A percentile compares a stretch with the other conserved stretches of the same genome.
Evolutionary conservation across 1,140 invertebrate genomes (phyloP).

Genomic region (Ganaspis sp.): DNA sequence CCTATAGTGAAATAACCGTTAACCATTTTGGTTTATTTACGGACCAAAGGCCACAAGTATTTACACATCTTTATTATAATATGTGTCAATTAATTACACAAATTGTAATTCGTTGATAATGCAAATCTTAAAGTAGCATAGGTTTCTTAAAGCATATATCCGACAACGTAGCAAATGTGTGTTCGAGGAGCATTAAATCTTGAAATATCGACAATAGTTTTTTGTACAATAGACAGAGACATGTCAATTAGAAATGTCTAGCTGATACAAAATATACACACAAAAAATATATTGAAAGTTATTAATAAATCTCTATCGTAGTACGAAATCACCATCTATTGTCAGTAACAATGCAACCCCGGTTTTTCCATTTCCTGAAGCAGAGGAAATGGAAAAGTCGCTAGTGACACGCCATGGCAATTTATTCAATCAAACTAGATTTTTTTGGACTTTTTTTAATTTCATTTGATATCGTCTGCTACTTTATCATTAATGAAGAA

Average conservation of each 20-base stretch:
- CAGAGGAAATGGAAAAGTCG: slow-evolving; percentile 52
- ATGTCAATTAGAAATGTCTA: not conserved
- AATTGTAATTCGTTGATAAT: too few relatives aligned
- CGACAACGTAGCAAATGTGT: too few relatives aligned
- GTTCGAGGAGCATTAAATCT: too few relatives aligned
- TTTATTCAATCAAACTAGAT: slow-evolving; percentile 46
- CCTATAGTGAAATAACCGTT: too few relatives aligned
- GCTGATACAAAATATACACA: not conserved
- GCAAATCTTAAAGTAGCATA: too few relatives aligned
- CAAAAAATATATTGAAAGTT: not conserved
- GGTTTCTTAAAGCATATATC: too few relatives aligned
- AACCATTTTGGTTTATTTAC: too few relatives aligned
- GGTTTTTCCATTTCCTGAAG: slow-evolving; percentile 49
- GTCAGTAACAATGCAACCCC: slow-evolving; percentile 30
- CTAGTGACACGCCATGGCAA: slow-evolving; percentile 42
- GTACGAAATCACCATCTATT: not conserved
- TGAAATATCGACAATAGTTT: too few relatives aligned
- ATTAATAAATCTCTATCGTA: not conserved
- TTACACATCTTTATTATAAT: too few relatives aligned
- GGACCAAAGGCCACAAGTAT: too few relatives aligned
- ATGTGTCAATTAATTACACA: too few relatives aligned
- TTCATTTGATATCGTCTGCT: not conserved
- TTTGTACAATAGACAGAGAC: not conserved
- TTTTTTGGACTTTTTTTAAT: slow-evolving; percentile 44
- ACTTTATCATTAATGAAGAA: slow-evolving; percentile 20